phyloP scores from a whole-genome alignment of 2,888 invertebrate genomes.

The Eupithecia exiguata region DNA sequence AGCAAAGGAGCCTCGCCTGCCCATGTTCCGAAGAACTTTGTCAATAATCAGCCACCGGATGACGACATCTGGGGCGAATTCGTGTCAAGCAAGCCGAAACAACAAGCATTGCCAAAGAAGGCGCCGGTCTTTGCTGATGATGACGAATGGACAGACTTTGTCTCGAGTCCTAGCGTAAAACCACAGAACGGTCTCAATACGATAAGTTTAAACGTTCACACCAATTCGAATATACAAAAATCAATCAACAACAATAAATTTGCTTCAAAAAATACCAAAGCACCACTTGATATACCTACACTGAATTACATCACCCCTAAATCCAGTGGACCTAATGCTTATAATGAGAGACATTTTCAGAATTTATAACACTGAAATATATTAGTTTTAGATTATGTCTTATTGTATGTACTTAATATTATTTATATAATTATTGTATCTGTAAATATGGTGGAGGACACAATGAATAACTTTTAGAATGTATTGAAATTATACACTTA shows the following conservation, averaged over 20 bases:
- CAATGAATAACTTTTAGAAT: constrained; percentile 18
- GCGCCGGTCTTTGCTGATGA: constrained; percentile 64
- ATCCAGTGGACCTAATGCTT: constrained; percentile 63
- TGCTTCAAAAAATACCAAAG: constrained; percentile 61
- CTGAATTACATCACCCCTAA: constrained; percentile 80
- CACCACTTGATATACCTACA: constrained; percentile 71
- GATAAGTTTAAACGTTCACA: constrained; percentile 77
- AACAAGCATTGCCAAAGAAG: constrained; percentile 59
- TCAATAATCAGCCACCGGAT: constrained; percentile 62
- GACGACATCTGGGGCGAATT: constrained; percentile 86
- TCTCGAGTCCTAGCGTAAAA: constrained; percentile 74
- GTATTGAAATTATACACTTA: constrained; percentile 37
- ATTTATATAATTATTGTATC: constrained; percentile 44
- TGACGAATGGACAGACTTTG: constrained; percentile 81
- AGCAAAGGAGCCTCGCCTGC: constrained; percentile 71
- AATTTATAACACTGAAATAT: constrained; percentile 76
- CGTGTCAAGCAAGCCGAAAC: constrained; percentile 79
- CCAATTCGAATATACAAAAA: constrained; percentile 73
- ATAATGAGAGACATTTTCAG: constrained; percentile 78
- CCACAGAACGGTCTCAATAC: constrained; percentile 77
- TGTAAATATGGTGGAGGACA: constrained; percentile 45
- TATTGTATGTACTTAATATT: constrained; percentile 65
- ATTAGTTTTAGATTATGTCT: constrained; percentile 12
- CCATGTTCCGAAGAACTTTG: constrained; percentile 57
- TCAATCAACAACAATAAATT: constrained; percentile 57